A percentile compares a stretch with the other conserved stretches of the same genome.
phyloP scores from a whole-genome alignment of 2,113 vertebrate genomes.

The Bos javanicus region DNA sequence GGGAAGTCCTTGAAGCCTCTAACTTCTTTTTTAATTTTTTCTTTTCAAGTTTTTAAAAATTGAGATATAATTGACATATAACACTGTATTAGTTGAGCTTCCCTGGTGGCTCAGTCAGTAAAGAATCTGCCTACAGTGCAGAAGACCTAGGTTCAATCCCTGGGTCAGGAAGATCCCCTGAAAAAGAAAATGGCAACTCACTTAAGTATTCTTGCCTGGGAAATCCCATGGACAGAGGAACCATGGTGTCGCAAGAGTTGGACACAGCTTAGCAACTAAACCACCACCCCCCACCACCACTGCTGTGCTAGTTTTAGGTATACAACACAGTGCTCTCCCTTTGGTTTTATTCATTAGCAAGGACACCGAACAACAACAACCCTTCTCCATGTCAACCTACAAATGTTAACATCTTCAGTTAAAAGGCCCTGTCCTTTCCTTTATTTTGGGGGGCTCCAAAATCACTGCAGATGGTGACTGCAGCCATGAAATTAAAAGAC shows the following conservation, averaged over 20 bases:
- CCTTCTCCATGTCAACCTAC: neutral
- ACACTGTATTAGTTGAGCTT: neutral
- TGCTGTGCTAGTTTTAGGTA: neutral
- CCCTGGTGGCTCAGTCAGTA: neutral
- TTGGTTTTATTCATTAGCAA: neutral
- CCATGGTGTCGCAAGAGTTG: neutral
- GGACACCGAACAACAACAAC: neutral
- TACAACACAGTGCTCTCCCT: neutral
- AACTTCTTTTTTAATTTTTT: neutral
- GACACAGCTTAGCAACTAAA: neutral
- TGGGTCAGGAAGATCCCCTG: neutral
- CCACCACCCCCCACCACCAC: neutral
- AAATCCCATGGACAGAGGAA: neutral
- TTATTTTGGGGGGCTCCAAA: no score
- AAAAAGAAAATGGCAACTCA: neutral
- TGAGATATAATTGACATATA: neutral
- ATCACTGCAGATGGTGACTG: no score
- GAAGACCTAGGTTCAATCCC: neutral
- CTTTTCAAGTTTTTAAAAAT: neutral
- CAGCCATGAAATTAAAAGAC: no score
- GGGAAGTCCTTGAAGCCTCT: neutral
- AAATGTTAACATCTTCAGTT: neutral
- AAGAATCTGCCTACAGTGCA: neutral
- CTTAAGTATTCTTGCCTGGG: neutral
- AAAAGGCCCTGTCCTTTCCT: neutral